Base-by-base conservation (phyloP, 1,140 invertebrate species). In the Procambarus virginalis region DNA sequence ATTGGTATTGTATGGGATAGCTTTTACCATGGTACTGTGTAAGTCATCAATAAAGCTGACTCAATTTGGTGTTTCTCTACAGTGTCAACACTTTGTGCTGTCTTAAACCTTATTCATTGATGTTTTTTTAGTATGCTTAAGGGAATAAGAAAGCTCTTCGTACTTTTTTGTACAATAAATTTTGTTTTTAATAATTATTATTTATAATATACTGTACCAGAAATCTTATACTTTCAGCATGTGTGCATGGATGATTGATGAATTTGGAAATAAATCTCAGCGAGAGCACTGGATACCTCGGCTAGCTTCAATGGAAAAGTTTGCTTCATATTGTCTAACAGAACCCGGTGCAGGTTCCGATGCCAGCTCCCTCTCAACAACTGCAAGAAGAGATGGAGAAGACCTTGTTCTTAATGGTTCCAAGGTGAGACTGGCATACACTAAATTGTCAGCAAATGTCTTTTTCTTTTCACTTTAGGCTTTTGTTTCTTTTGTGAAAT, bases 201-300 rank as follows among this genome's bases (percentile, higher is more conserved):
- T 34, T 34, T 34, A 34, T 34, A 34, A 55, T 5, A 55, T 8
- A 55, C 8, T 55, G 12, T 4, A 55, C 4, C 8, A 55, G 51
- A 14, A 17, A 20, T 17, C 60, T 64, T 17, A 64, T 20, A 64
- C 17, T 83, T 88, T 75, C 92, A 95, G 95, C 92, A 95, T 95
- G 95, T 95, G 95, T 93, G 94, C 94, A 2, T 99, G 92, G 95
- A 96, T 96, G 95, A 96, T 99, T 77, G 96, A 97, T 93, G 97
- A 97, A 93, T 96, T 97, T 75, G 98, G 96, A 0, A 97, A 95
- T 58, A 95, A 97, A 80, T 96, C 97, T 92, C 97, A 98, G 93
- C 97, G 98, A 93, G 93, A 96, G 90, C 97, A 97, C 93, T 99
- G 98, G 94, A 94, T 99, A 82, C 97, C 98, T 0, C 95, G 96